Conservation (phyloP, 2,113 vertebrate genomes). For the Semnornis frantzii region DNA sequence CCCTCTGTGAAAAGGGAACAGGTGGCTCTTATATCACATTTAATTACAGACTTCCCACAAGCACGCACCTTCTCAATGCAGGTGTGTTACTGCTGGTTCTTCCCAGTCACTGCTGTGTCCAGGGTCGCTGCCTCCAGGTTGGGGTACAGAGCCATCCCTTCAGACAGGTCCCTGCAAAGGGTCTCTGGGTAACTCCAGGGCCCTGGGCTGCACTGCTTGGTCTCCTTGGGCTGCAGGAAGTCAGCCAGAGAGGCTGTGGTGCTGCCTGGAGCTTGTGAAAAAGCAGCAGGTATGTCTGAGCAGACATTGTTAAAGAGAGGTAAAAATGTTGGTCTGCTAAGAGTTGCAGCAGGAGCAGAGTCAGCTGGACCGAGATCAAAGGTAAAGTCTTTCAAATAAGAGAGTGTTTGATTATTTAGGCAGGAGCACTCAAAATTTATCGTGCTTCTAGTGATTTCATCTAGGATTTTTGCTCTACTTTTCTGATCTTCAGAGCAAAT, state of each 20-base stretch:
- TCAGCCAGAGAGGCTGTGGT: background rate
- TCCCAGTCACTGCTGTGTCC: background rate
- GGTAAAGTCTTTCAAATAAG: slow-evolving; percentile 23
- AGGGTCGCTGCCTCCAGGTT: background rate
- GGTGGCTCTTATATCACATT: background rate
- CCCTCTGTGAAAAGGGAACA: background rate
- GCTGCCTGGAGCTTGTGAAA: background rate
- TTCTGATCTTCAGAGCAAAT: slow-evolving; percentile 36
- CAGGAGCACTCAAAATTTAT: slow-evolving; percentile 50
- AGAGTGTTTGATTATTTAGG: slow-evolving; percentile 40
- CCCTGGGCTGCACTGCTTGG: background rate
- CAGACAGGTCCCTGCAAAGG: background rate
- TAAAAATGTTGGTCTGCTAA: slow-evolving; percentile 54
- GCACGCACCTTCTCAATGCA: slow-evolving; percentile 15
- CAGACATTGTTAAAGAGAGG: background rate
- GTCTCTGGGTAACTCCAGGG: background rate
- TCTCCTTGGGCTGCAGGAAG: background rate
- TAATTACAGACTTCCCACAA: background rate
- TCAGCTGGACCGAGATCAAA: slow-evolving; percentile 23
- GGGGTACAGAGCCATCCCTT: background rate
- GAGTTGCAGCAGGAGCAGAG: background rate
- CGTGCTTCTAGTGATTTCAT: slow-evolving; percentile 23
- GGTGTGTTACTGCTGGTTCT: background rate
- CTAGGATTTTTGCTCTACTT: slow-evolving; percentile 2
- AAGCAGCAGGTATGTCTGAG: background rate